Evolutionary conservation across 2,797 vertebrate genomes (phyloP).

Genomic region (Forpus xanthops): DNA sequence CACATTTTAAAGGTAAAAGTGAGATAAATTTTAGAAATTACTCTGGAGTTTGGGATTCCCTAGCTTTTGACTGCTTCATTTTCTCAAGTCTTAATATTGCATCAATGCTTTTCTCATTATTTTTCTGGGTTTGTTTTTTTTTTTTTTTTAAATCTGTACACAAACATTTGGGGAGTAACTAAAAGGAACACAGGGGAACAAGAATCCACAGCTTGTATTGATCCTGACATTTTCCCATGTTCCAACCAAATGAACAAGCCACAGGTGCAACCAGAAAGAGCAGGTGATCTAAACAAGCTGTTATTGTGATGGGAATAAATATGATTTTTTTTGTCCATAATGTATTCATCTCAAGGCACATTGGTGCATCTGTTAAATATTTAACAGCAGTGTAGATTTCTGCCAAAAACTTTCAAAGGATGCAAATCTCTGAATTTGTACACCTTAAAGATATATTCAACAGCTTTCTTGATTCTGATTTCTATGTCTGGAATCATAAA

Average conservation of each 20-base stretch:
- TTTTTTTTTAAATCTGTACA: background rate
- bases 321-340: slow-evolving; percentile 60
- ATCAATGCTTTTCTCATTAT: background rate
- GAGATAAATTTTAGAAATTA: background rate
- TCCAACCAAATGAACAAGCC: slow-evolving; percentile 66
- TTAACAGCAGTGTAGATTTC: slow-evolving; percentile 25
- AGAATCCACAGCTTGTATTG: slow-evolving; percentile 39
- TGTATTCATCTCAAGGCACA: slow-evolving; percentile 61
- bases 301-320: slow-evolving; percentile 66
- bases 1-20: background rate
- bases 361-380: slow-evolving; percentile 68
- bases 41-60: background rate
- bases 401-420: slow-evolving; percentile 1
- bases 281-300: slow-evolving; percentile 76
- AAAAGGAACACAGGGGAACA: slow-evolving; percentile 53
- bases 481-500: background rate
- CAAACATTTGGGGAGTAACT: slow-evolving; percentile 26
- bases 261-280: slow-evolving; percentile 71
- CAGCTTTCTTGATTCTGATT: background rate
- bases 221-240: slow-evolving; percentile 48
- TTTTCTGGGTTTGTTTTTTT: background rate
- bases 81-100: background rate
- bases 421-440: background rate
- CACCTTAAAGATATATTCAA: background rate
- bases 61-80: background rate